Evolutionary conservation across 1,140 invertebrate genomes (phyloP), one percentile per base, ranked within the genome.

Genomic region (Carposina sasakii): DNA sequence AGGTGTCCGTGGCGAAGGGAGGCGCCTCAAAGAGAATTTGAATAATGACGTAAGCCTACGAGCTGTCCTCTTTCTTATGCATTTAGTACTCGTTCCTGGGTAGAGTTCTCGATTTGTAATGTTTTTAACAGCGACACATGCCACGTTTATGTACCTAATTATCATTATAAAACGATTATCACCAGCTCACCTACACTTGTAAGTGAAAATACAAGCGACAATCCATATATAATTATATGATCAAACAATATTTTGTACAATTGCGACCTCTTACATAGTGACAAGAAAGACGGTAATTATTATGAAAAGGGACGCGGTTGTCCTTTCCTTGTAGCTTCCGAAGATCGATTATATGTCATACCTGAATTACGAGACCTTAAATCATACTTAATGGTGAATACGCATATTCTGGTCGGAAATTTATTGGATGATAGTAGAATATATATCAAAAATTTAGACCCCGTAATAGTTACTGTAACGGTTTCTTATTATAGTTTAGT

Each of bases 301-400:
- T 45, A 20, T n/a, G 10, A 20, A 31, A 45, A 28, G 43, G 21
- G 17, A 39, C 41, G 20, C 34, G 40, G 42, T 36, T 54, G 58
- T 58, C 36, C 34, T 37, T 46, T 48, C 34, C 57, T 47, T 57
- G 48, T 66, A 65, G 55, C 51, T 60, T 53, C 43, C 41, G 42
- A 51, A 20, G 55, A 70, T 70, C 67, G 62, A 73, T 73, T 70
- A 61, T 55, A 44, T 52, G 65, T 64, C 70, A 44, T 53, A 48
- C 48, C 52, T 66, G 61, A 73, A 61, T 63, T 58, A 73, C 55
- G 63, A 55, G 51, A 55, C 55, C 52, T 70, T 70, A 70, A 73
- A 73, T 73, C 67, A 70, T 58, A 66, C 56, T 68, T 73, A 68
- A 70, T 68, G 67, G 59, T 64, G 65, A 73, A 59, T 68, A 73